These are phyloP conservation scores for Lithophane socia DNA, from an alignment of 2,888 invertebrate genomes.

Conservation along the genomic window DNA sequence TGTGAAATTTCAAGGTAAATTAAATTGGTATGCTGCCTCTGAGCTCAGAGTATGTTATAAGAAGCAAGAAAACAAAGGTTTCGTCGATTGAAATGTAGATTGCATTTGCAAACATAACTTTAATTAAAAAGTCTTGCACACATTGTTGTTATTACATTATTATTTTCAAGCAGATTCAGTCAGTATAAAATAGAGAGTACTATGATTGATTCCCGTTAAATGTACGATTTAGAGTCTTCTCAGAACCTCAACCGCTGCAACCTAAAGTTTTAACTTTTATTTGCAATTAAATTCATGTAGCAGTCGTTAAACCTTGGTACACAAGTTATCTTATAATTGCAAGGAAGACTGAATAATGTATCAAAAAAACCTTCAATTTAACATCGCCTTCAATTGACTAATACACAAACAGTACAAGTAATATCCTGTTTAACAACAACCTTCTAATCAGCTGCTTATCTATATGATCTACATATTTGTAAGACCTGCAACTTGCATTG, in stretches of 20 bases:
- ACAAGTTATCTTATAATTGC: slow-evolving; percentile 23
- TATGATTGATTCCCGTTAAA: background rate
- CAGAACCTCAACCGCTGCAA: background rate
- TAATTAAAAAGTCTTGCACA: slow-evolving; percentile 35
- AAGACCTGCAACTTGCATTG: slow-evolving; percentile 1
- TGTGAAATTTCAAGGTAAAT: slow-evolving; percentile 52
- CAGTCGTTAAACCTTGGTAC: slow-evolving; percentile 23
- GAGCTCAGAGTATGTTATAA: slow-evolving; percentile 3
- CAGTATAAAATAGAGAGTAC: background rate
- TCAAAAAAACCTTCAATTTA: slow-evolving; percentile 36
- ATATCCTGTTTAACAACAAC: slow-evolving; percentile 44
- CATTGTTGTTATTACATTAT: background rate
- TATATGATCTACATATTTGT: background rate
- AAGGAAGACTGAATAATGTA: slow-evolving; percentile 31
- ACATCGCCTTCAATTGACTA: slow-evolving; percentile 23
- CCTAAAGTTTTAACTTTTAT: too few relatives aligned
- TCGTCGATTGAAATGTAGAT: slow-evolving; percentile 21
- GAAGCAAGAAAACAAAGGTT: slow-evolving; percentile 25
- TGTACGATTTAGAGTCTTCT: background rate
- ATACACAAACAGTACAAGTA: slow-evolving; percentile 36
- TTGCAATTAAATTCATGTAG: background rate
- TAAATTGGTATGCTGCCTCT: slow-evolving; percentile 31
- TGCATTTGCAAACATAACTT: slow-evolving; percentile 39
- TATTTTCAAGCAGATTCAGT: background rate
- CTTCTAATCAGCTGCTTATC: slow-evolving; percentile 23